Percentiles rank a stretch among this genome's conserved stretches.
These are phyloP conservation scores for Hypocryptadius cinnamomeus DNA, from an alignment of 2,113 vertebrate species.

Conservation along the genomic window DNA sequence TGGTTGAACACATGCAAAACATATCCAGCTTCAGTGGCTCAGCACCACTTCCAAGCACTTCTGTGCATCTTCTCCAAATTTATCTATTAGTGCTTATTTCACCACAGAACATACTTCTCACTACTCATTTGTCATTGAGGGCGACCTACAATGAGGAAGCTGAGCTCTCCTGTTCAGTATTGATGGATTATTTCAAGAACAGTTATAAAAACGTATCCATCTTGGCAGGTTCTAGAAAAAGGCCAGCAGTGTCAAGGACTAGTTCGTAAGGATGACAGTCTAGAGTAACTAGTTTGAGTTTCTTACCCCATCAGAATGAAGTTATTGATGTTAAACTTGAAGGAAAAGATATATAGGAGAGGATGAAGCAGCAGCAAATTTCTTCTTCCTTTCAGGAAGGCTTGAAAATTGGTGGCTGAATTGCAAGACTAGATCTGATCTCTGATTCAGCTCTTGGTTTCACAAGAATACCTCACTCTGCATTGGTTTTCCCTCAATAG, in stretches of 20 bases:
- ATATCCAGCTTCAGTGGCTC: not conserved
- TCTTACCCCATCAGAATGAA: not conserved
- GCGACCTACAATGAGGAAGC: not conserved
- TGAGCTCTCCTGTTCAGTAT: not conserved
- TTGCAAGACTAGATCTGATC: not conserved
- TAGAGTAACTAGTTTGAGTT: not conserved
- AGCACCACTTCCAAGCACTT: not conserved
- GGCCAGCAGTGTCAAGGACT: not conserved
- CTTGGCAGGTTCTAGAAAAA: not conserved
- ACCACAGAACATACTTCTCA: not conserved
- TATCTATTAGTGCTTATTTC: not conserved
- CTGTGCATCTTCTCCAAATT: not conserved
- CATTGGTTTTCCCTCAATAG: not conserved
- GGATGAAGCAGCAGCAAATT: not conserved
- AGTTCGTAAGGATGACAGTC: not conserved
- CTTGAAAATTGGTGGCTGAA: not conserved
- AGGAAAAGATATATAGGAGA: not conserved
- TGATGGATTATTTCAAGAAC: not conserved
- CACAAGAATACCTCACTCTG: not conserved
- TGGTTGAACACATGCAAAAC: not conserved
- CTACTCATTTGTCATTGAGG: not conserved
- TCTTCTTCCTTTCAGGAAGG: not conserved
- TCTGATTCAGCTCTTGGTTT: not conserved
- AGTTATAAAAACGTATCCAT: not conserved
- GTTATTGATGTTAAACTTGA: not conserved